Percentiles rank a stretch among this genome's conserved stretches.
Conservation (phyloP, 1,140 invertebrate genomes). For the Gryllus bimaculatus region DNA sequence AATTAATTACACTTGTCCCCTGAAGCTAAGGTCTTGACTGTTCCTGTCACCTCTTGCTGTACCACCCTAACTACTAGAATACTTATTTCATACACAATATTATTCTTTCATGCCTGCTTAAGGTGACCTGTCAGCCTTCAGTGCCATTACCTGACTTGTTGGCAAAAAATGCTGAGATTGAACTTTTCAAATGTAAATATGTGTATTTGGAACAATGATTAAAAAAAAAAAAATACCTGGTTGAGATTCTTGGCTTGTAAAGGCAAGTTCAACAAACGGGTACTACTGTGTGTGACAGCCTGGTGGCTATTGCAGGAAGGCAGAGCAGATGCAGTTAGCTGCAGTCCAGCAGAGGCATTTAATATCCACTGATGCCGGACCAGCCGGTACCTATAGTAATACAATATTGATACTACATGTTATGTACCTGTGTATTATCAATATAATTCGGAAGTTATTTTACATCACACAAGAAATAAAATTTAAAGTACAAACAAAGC, state of each 20-base stretch:
- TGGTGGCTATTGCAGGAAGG: not conserved
- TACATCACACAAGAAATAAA: too few relatives aligned
- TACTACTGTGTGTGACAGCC: slow-evolving; percentile 24
- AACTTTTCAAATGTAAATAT: not conserved
- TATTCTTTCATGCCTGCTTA: not conserved
- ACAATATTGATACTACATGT: too few relatives aligned
- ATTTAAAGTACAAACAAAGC: too few relatives aligned
- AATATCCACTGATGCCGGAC: slow-evolving; percentile 57
- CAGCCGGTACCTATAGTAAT: slow-evolving; percentile 45
- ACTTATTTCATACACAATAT: not conserved
- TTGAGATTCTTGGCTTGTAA: slow-evolving; percentile 56
- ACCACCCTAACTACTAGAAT: too few relatives aligned
- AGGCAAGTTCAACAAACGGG: slow-evolving; percentile 46
- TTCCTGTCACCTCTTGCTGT: too few relatives aligned
- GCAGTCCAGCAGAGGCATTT: slow-evolving; percentile 57
- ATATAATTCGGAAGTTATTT: too few relatives aligned
- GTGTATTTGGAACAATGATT: not conserved
- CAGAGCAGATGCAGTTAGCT: slow-evolving; percentile 42
- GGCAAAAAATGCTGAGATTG: not conserved
- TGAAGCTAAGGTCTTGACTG: too few relatives aligned
- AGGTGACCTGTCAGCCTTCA: not conserved
- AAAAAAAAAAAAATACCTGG: slow-evolving; percentile 39
- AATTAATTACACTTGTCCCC: too few relatives aligned
- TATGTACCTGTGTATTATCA: too few relatives aligned
- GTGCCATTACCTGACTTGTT: too few relatives aligned